Evolutionary conservation across 2,797 vertebrate species (phyloP).

Genomic region (Brachymystax lenok): DNA sequence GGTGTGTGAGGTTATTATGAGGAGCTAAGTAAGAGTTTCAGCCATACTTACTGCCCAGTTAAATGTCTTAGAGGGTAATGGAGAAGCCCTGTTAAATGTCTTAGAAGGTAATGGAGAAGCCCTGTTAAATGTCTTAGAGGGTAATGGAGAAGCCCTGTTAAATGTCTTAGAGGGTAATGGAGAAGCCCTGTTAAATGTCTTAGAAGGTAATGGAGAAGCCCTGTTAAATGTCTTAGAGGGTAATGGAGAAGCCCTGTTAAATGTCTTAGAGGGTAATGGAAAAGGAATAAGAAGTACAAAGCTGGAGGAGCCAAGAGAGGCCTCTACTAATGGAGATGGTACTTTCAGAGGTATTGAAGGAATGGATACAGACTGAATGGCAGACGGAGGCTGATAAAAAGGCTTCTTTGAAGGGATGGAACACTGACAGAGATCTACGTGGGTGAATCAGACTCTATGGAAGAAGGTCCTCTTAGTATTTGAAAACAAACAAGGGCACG

Average conservation of each 20-base stretch:
- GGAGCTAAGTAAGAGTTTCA: conserved; percentile 29
- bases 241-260: conserved; percentile 30
- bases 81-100: too few species aligned
- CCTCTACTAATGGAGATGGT: not conserved
- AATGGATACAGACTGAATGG: not conserved
- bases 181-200: not conserved
- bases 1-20: conserved; percentile 39
- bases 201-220: conserved; percentile 25
- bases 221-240: not conserved
- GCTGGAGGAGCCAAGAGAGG: conserved; percentile 21
- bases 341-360: not conserved
- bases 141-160: conserved; percentile 25
- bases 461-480: not conserved
- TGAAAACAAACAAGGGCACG: not conserved
- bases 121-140: not conserved
- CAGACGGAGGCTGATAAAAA: not conserved
- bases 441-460: not conserved
- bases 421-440: not conserved
- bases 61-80: not conserved
- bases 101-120: conserved; percentile 26
- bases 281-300: conserved; percentile 21
- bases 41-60: conserved; percentile 11
- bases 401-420: not conserved
- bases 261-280: conserved; percentile 25
- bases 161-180: conserved; percentile 22